Percentiles rank a stretch among this genome's conserved stretches.
phyloP scores from a whole-genome alignment of 2,888 invertebrate species.

The Eupeodes luniger region DNA sequence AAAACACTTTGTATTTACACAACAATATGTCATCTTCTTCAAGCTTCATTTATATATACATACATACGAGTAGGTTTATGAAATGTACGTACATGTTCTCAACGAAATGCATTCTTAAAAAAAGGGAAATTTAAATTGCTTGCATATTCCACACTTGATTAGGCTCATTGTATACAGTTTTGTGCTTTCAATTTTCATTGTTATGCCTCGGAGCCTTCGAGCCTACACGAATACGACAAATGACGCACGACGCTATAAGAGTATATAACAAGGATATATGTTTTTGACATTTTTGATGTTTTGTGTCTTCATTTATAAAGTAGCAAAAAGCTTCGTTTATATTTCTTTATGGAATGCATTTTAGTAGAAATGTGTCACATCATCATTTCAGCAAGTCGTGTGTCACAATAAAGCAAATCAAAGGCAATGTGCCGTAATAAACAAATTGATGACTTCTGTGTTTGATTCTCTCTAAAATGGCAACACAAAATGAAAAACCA shows the following conservation, averaged over 20 bases:
- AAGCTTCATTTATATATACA: too few relatives aligned
- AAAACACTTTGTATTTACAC: too few relatives aligned
- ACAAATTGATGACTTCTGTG: slow-evolving; percentile 17
- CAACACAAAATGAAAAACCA: background rate
- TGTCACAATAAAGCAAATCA: slow-evolving; percentile 17
- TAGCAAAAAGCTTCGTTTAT: background rate
- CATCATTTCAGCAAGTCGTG: too few relatives aligned
- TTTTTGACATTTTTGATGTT: slow-evolving; percentile 8
- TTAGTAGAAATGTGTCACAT: background rate
- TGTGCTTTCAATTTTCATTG: background rate
- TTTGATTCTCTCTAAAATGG: background rate
- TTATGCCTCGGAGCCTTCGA: background rate
- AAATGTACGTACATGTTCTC: background rate
- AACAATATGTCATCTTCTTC: too few relatives aligned
- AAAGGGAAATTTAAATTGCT: slow-evolving; percentile 26
- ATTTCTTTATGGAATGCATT: background rate
- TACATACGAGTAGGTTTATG: background rate
- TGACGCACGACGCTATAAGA: too few relatives aligned
- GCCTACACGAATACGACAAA: too few relatives aligned
- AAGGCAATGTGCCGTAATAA: slow-evolving; percentile 14
- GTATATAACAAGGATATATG: background rate
- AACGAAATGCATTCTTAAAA: slow-evolving; percentile 1
- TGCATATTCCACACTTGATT: slow-evolving; percentile 33
- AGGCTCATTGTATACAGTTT: slow-evolving; percentile 14
- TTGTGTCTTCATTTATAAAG: background rate